Conservation (phyloP, 2,888 invertebrate species). For the Melipona beecheii region DNA sequence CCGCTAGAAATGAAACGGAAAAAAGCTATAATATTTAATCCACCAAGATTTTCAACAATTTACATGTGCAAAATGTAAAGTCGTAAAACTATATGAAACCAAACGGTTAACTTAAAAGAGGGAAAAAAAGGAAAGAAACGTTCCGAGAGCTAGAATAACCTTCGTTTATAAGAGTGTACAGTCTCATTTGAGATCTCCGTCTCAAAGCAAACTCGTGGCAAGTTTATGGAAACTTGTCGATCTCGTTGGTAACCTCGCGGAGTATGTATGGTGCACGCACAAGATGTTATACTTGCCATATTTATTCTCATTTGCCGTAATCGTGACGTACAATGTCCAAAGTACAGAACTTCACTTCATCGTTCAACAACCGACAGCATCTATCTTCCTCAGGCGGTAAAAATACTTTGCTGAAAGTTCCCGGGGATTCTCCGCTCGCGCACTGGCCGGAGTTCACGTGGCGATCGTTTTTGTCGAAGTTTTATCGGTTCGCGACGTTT, state of each 20-base stretch:
- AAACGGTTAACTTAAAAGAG: too few species aligned
- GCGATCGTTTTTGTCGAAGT: constrained; percentile 23
- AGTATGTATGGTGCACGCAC: too few species aligned
- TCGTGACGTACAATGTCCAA: constrained; percentile 24
- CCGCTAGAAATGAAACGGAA: too few species aligned
- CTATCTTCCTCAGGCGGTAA: background rate
- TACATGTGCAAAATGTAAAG: too few species aligned
- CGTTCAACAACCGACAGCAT: constrained; percentile 21
- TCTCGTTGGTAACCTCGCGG: background rate
- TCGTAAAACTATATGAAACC: too few species aligned
- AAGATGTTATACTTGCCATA: constrained; percentile 51
- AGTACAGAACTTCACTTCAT: constrained; percentile 34
- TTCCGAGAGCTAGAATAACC: too few species aligned
- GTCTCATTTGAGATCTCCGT: too few species aligned
- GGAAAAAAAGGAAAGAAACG: too few species aligned
- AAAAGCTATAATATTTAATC: too few species aligned
- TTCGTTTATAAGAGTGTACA: too few species aligned
- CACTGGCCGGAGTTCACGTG: background rate
- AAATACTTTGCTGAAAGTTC: constrained; percentile 22
- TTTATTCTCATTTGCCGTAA: constrained; percentile 21
- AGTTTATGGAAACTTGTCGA: background rate
- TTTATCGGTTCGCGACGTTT: constrained; percentile 24
- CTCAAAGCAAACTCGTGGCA: background rate
- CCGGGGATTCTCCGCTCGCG: constrained; percentile 15
- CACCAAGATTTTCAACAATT: too few species aligned